Evolutionary conservation across 2,888 invertebrate species (phyloP).

Genomic region (Megastigmus dorsalis): DNA sequence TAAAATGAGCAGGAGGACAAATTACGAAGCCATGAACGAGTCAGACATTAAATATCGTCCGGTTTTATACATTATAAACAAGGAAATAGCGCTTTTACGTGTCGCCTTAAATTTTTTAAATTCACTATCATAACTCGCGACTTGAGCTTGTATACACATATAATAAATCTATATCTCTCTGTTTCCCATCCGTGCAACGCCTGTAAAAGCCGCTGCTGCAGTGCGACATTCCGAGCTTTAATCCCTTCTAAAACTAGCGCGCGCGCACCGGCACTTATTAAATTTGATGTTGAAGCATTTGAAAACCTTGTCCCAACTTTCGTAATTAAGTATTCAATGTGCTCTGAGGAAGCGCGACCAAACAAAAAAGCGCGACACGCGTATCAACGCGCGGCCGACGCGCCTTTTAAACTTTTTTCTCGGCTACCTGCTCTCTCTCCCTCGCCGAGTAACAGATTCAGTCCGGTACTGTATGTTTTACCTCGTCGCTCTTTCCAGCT

Average conservation of each 20-base stretch:
- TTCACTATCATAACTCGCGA: too few relatives aligned
- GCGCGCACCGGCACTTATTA: background rate
- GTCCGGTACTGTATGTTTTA: background rate
- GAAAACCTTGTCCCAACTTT: background rate
- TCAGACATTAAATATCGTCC: too few relatives aligned
- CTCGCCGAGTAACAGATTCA: background rate
- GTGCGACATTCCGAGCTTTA: constrained; percentile 13
- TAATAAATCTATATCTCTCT: too few relatives aligned
- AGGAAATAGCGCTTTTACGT: too few relatives aligned
- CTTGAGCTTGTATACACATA: too few relatives aligned
- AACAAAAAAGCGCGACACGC: constrained; percentile 15
- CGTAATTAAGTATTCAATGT: constrained; percentile 14
- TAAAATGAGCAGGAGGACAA: too few relatives aligned
- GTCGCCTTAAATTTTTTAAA: too few relatives aligned
- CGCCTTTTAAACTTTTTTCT: background rate
- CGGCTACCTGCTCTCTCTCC: background rate
- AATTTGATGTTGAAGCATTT: background rate
- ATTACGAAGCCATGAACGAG: too few relatives aligned
- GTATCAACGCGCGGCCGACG: too few relatives aligned
- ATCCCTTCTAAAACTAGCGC: background rate
- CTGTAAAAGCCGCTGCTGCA: too few relatives aligned
- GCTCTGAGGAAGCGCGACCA: background rate
- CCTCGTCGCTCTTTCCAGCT: background rate
- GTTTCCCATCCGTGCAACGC: too few relatives aligned
- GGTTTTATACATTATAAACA: too few relatives aligned